Percentiles rank a stretch among this genome's conserved stretches.
These are phyloP conservation scores for Pogonus chalceus DNA, from an alignment of 1,140 invertebrate genomes.

Conservation along the genomic window DNA sequence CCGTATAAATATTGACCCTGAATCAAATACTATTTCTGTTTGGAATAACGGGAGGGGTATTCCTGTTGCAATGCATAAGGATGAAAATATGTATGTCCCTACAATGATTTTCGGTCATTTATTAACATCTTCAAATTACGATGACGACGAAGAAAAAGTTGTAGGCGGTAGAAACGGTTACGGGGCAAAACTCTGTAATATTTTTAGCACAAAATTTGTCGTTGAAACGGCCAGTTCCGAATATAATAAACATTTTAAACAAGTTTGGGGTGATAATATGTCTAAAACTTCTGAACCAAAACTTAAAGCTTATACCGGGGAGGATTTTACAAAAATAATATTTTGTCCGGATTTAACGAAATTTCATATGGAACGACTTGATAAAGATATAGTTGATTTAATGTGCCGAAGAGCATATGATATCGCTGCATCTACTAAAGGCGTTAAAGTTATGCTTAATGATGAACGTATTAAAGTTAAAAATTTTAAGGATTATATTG, in stretches of 20 bases:
- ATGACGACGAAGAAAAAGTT: slow-evolving; percentile 74
- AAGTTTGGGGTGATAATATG: slow-evolving; percentile 93
- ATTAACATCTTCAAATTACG: slow-evolving; percentile 78
- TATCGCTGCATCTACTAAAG: slow-evolving; percentile 74
- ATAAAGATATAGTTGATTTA: slow-evolving; percentile 82
- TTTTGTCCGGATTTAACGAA: slow-evolving; percentile 88
- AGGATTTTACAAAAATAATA: slow-evolving; percentile 87
- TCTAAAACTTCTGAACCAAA: slow-evolving; percentile 73
- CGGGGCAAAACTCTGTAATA: slow-evolving; percentile 82
- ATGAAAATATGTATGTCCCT: slow-evolving; percentile 79
- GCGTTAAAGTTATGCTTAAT: slow-evolving; percentile 83
- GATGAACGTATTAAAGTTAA: slow-evolving; percentile 77
- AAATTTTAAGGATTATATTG: slow-evolving; percentile 94
- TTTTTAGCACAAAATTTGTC: slow-evolving; percentile 73
- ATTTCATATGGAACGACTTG: slow-evolving; percentile 86
- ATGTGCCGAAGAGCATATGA: slow-evolving; percentile 90
- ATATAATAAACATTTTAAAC: slow-evolving; percentile 80
- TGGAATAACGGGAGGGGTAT: slow-evolving; percentile 83
- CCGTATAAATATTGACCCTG: slow-evolving; percentile 49
- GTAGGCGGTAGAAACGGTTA: slow-evolving; percentile 79
- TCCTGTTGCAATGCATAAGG: slow-evolving; percentile 73
- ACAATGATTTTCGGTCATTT: slow-evolving; percentile 83
- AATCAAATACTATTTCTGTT: slow-evolving; percentile 63
- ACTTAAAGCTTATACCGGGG: slow-evolving; percentile 56
- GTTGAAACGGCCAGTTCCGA: slow-evolving; percentile 82